A percentile compares a stretch with the other conserved stretches of the same genome.
Evolutionary conservation across 2,888 invertebrate genomes (phyloP).

Genomic region (Drosophila formosana): DNA sequence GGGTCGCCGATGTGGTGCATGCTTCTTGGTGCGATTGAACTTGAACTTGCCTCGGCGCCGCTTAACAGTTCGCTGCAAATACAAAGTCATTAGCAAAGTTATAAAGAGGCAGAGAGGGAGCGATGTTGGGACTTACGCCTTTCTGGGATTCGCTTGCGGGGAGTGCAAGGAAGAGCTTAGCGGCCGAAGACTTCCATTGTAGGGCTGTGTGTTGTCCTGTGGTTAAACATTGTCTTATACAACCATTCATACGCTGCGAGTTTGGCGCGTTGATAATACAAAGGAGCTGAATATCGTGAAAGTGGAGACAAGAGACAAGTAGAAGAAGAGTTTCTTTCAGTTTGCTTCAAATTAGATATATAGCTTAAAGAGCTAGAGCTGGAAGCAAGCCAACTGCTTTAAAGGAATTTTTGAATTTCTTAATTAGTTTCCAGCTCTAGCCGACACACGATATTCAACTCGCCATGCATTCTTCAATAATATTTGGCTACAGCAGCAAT

Average conservation of each 20-base stretch:
- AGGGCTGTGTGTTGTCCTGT: conserved; percentile 85
- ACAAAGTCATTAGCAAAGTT: conserved; percentile 1
- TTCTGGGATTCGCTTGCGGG: conserved; percentile 86
- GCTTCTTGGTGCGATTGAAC: conserved; percentile 95
- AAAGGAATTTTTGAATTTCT: background rate
- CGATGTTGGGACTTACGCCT: conserved; percentile 86
- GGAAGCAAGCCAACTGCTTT: conserved; percentile 16
- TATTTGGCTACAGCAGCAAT: background rate
- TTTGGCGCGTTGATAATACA: conserved; percentile 86
- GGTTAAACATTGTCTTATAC: conserved; percentile 86
- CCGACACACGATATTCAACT: conserved; percentile 84
- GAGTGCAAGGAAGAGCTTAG: conserved; percentile 87
- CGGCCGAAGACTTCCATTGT: conserved; percentile 87
- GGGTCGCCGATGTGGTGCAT: conserved; percentile 89
- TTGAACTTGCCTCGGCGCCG: conserved; percentile 87
- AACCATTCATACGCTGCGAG: conserved; percentile 85
- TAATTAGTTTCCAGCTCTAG: conserved; percentile 51
- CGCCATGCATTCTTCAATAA: conserved; percentile 82
- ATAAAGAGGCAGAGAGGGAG: background rate
- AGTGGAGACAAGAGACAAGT: conserved; percentile 72
- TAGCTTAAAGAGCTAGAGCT: conserved; percentile 30
- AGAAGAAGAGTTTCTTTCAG: conserved; percentile 49
- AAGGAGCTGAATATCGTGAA: conserved; percentile 85
- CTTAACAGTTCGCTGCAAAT: conserved; percentile 81
- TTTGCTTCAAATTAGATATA: conserved; percentile 38